Base-by-base conservation (phyloP, 2,888 invertebrate genomes). In the Tridacna gigas region DNA sequence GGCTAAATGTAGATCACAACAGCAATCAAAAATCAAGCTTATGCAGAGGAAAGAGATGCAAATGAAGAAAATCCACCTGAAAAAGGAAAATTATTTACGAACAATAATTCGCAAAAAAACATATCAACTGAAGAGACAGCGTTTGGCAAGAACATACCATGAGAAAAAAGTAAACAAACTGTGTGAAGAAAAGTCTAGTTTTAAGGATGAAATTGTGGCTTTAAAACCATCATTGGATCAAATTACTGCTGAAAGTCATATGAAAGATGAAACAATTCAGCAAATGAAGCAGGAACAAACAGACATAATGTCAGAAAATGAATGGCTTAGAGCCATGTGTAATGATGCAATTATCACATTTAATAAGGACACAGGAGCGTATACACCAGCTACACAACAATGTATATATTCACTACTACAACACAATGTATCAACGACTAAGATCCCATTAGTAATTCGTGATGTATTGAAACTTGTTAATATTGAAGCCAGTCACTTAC, bases 391-490 rank as follows among this genome's bases (percentile, higher is more conserved):
- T 48, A 81, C 74, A 47, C 80, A 79, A 74, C 51, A 82, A 63
- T 82, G 82, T 82, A 82, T 82, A 25, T 82, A 82, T 77, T 67
- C 77, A 73, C 60, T 85, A n/a, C 66, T 82, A 47, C 45, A 79
- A 56, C 67, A 85, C 48, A 85, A 82, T 74, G 79, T 85, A 51
- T 71, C 82, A 15, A 74, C 80, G 13, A 80, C 48, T 48, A 84
- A 80, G 66, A 67, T 84, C 47, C 67, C 84, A 11, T 61, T 60
- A 66, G 83, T 86, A 20, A 81, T 86, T n/a, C 47, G 48, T 18
- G 77, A 65, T 78, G 83, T 83, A 15, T 60, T 86, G 56, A 66
- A 80, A 77, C 76, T 85, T 48, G 83, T 80, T 15, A 79, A 81
- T 37, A 63, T 77, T 69, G 74, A 69, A 60, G 83, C 85, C 25